These are phyloP conservation scores for Nannoperca australis DNA, from an alignment of 2,797 vertebrate species.

Conservation along the genomic window DNA sequence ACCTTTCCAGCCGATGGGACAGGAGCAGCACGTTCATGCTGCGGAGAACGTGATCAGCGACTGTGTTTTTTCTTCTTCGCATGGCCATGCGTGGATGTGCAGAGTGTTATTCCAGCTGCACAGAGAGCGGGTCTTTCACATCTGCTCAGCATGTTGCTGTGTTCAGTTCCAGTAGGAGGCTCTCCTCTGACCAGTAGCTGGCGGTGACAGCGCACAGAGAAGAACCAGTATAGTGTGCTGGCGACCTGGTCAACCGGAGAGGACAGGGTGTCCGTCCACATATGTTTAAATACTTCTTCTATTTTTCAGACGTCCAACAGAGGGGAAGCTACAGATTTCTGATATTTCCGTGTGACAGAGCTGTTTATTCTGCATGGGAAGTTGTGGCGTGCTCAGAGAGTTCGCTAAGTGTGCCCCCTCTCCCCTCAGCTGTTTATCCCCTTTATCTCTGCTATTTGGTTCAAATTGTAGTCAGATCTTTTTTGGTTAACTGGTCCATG, in stretches of 20 bases:
- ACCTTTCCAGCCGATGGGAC: constrained; percentile 29
- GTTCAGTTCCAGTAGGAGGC: constrained; percentile 30
- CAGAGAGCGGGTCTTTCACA: constrained; percentile 56
- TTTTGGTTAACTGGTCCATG: constrained; percentile 42
- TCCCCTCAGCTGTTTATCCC: constrained; percentile 57
- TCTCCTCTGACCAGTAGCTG: constrained; percentile 40
- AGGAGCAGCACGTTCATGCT: too few relatives aligned
- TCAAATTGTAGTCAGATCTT: constrained; percentile 60
- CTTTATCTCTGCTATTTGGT: constrained; percentile 48
- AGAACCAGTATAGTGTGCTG: not conserved
- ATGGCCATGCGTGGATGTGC: constrained; percentile 54
- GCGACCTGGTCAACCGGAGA: constrained; percentile 30
- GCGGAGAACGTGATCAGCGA: constrained; percentile 51
- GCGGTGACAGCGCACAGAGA: constrained; percentile 30
- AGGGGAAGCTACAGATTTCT: constrained; percentile 41
- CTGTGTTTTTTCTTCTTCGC: constrained; percentile 44
- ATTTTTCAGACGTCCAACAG: constrained; percentile 22
- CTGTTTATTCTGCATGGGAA: constrained; percentile 65
- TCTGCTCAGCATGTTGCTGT: constrained; percentile 63
- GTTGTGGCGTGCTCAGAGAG: constrained; percentile 31
- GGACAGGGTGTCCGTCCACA: constrained; percentile 37
- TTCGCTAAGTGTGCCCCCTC: constrained; percentile 10
- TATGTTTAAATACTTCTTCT: constrained; percentile 19
- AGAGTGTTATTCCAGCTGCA: constrained; percentile 64
- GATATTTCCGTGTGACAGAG: constrained; percentile 54